Percentiles rank a stretch among this genome's conserved stretches.
These are phyloP conservation scores for Taenaris catops DNA, from an alignment of 2,888 invertebrate genomes.

Conservation along the genomic window DNA sequence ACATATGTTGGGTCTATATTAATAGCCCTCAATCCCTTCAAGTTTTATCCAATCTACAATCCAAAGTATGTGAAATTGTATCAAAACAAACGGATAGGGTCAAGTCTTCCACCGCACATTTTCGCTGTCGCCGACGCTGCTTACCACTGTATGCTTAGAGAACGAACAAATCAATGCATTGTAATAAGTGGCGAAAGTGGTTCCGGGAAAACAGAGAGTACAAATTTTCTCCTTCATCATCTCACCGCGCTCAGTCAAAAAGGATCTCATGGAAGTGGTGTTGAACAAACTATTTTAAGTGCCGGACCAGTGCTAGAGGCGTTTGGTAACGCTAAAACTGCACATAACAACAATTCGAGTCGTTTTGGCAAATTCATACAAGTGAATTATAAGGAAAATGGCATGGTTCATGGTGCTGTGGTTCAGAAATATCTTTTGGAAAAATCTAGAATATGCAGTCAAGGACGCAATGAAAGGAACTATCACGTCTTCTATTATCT, in stretches of 20 bases:
- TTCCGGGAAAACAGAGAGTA: slow-evolving; percentile 98
- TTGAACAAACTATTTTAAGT: slow-evolving; percentile 97
- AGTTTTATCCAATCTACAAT: slow-evolving; percentile 98
- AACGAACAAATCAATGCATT: slow-evolving; percentile 93
- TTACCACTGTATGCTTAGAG: slow-evolving; percentile 96
- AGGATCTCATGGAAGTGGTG: slow-evolving; percentile 96
- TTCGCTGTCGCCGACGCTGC: slow-evolving; percentile 97
- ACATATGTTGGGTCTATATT: slow-evolving; percentile 97
- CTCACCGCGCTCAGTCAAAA: slow-evolving; percentile 97
- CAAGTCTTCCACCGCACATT: slow-evolving; percentile 96
- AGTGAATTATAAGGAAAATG: slow-evolving; percentile 98
- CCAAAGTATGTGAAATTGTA: slow-evolving; percentile 98
- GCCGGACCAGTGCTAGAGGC: slow-evolving; percentile 98
- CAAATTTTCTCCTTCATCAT: slow-evolving; percentile 96
- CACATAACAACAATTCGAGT: slow-evolving; percentile 98
- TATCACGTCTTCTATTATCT: slow-evolving; percentile 99
- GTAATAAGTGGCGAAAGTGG: slow-evolving; percentile 97
- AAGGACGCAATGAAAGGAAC: slow-evolving; percentile 96
- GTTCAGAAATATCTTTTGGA: slow-evolving; percentile 98
- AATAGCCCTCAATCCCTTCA: slow-evolving; percentile 96
- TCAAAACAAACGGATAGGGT: slow-evolving; percentile 94
- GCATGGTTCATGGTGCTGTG: slow-evolving; percentile 98
- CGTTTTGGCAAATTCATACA: slow-evolving; percentile 98
- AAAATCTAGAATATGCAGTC: slow-evolving; percentile 97
- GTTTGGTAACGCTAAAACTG: slow-evolving; percentile 99